Conservation (phyloP, 1,140 invertebrate species). For the Bombus superbus region DNA sequence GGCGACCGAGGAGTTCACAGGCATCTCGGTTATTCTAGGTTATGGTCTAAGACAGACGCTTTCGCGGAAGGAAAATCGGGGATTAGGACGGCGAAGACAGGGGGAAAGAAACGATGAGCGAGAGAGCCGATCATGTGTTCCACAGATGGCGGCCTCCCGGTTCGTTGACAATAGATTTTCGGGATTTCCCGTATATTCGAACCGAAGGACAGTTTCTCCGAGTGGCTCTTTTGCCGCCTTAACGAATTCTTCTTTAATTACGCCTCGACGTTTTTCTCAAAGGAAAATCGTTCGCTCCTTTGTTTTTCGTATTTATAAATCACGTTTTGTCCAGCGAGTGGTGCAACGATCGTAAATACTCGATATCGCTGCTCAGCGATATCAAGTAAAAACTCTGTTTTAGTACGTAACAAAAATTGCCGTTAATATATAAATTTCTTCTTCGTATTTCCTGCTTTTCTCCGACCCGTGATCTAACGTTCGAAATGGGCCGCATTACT, state of each 20-base stretch:
- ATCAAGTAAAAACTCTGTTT: too few relatives aligned
- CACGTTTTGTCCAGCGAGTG: too few relatives aligned
- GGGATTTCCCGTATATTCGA: conserved; percentile 48
- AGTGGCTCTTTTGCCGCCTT: background rate
- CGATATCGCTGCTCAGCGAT: too few relatives aligned
- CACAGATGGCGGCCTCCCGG: conserved; percentile 70
- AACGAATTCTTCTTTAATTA: conserved; percentile 16
- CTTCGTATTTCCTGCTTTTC: too few relatives aligned
- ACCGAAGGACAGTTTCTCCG: background rate
- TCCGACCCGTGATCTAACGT: background rate
- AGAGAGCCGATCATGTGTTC: conserved; percentile 65
- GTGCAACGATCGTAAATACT: too few relatives aligned
- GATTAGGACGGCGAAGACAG: conserved; percentile 41
- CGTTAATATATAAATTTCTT: too few relatives aligned
- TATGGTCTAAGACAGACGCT: conserved; percentile 54
- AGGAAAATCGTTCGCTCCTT: background rate
- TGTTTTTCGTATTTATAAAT: too few relatives aligned
- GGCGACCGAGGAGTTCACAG: conserved; percentile 12
- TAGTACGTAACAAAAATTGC: too few relatives aligned
- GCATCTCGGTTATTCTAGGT: conserved; percentile 51
- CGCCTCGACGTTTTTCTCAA: background rate
- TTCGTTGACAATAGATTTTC: conserved; percentile 66
- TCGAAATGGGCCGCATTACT: too few relatives aligned
- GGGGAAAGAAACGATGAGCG: background rate
- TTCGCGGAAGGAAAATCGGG: conserved; percentile 65